phyloP scores from a whole-genome alignment of 1,140 invertebrate genomes.

The Aphis craccivora region DNA sequence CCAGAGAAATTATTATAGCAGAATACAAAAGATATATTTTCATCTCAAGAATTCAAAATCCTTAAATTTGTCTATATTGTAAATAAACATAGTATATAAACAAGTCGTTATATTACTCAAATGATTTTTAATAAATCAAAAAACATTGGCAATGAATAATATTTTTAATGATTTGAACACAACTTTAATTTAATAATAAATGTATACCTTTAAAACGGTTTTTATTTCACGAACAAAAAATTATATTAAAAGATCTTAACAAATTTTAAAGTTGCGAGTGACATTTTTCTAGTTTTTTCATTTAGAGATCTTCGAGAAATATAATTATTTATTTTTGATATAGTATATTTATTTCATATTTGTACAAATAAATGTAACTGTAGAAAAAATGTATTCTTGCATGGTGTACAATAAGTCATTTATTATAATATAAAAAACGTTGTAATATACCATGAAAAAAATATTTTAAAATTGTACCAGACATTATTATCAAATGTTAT shows the following conservation, averaged over 20 bases:
- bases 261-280: too few relatives aligned
- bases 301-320: neutral
- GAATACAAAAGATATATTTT: neutral
- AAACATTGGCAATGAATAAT: too few relatives aligned
- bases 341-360: too few relatives aligned
- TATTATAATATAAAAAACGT: neutral
- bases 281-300: neutral
- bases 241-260: too few relatives aligned
- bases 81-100: neutral
- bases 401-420: neutral
- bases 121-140: too few relatives aligned
- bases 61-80: neutral
- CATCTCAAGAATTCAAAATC: neutral
- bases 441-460: neutral
- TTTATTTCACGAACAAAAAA: too few relatives aligned
- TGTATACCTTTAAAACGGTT: too few relatives aligned
- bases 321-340: neutral
- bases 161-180: too few relatives aligned
- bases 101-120: neutral
- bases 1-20: neutral
- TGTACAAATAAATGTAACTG: neutral
- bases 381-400: neutral
- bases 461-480: neutral
- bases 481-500: slow-evolving; percentile 18
- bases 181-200: too few relatives aligned